Percentiles rank a stretch among this genome's conserved stretches.
phyloP scores from a whole-genome alignment of 2,888 invertebrate genomes.

The Lycocerus yunnanus region DNA sequence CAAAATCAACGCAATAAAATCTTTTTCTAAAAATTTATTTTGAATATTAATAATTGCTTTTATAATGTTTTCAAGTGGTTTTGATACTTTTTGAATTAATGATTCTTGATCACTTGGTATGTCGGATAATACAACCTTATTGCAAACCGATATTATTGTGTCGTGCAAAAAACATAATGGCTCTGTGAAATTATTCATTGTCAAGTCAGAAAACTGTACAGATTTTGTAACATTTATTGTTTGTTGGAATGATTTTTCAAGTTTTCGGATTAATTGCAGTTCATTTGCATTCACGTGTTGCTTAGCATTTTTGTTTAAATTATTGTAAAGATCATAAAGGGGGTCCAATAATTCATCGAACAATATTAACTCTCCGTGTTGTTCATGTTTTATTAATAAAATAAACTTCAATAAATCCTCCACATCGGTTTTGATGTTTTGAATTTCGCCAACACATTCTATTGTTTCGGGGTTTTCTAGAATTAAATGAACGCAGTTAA shows the following conservation, averaged over 20 bases:
- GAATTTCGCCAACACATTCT: constrained; percentile 41
- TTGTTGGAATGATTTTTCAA: constrained; percentile 41
- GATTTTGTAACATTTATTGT: constrained; percentile 35
- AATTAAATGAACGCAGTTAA: constrained; percentile 42
- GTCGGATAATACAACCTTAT: constrained; percentile 46
- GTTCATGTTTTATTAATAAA: constrained; percentile 41
- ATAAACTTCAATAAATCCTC: constrained; percentile 45
- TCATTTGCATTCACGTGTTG: constrained; percentile 43
- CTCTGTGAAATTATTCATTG: constrained; percentile 42
- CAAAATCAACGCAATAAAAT: not conserved
- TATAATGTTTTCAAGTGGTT: constrained; percentile 48
- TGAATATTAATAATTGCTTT: constrained; percentile 50
- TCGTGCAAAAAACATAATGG: constrained; percentile 47
- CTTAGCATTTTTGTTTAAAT: constrained; percentile 39
- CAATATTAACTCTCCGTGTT: constrained; percentile 41
- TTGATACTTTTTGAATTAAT: constrained; percentile 45
- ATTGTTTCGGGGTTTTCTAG: constrained; percentile 37
- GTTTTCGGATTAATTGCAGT: constrained; percentile 40
- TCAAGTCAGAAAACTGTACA: constrained; percentile 21
- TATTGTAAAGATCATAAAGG: constrained; percentile 41
- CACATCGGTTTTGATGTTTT: constrained; percentile 42
- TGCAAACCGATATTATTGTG: constrained; percentile 49
- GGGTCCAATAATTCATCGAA: constrained; percentile 44
- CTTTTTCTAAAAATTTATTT: constrained; percentile 38
- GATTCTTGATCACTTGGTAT: constrained; percentile 40